A percentile compares a stretch with the other conserved stretches of the same genome.
These are phyloP conservation scores for Pseudeuparius sepicola DNA, from an alignment of 2,888 invertebrate species.

Conservation along the genomic window DNA sequence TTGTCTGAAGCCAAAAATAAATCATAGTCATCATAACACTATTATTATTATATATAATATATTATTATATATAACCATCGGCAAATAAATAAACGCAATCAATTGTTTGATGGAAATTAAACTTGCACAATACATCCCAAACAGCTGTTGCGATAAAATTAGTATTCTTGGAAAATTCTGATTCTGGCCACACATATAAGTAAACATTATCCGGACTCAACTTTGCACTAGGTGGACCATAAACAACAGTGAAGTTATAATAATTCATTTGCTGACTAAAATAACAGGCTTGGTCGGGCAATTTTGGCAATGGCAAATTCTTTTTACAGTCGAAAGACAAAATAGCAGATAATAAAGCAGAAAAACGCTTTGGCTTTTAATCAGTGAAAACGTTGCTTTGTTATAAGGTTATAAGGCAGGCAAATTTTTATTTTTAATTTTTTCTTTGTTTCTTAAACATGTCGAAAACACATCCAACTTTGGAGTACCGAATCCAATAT, in stretches of 20 bases:
- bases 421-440: slow-evolving; percentile 1
- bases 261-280: slow-evolving; percentile 13
- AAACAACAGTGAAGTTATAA: slow-evolving; percentile 15
- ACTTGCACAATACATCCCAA: not conserved
- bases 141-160: slow-evolving; percentile 9
- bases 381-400: not conserved
- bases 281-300: slow-evolving; percentile 14
- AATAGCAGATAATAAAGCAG: not conserved
- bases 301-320: slow-evolving; percentile 13
- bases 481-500: slow-evolving; percentile 13
- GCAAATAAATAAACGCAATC: not conserved
- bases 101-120: not conserved
- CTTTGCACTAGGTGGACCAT: slow-evolving; percentile 7
- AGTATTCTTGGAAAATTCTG: slow-evolving; percentile 9
- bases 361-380: slow-evolving; percentile 7
- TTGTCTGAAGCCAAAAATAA: too few species aligned
- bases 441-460: slow-evolving; percentile 5
- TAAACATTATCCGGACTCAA: slow-evolving; percentile 5
- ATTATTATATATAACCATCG: too few species aligned
- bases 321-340: slow-evolving; percentile 10
- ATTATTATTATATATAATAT: too few species aligned
- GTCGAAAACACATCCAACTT: slow-evolving; percentile 10
- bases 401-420: not conserved
- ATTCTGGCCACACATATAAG: slow-evolving; percentile 6
- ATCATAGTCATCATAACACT: too few species aligned